Conservation (phyloP, 2,888 invertebrate species). For the Noctuana brunneofusca region DNA sequence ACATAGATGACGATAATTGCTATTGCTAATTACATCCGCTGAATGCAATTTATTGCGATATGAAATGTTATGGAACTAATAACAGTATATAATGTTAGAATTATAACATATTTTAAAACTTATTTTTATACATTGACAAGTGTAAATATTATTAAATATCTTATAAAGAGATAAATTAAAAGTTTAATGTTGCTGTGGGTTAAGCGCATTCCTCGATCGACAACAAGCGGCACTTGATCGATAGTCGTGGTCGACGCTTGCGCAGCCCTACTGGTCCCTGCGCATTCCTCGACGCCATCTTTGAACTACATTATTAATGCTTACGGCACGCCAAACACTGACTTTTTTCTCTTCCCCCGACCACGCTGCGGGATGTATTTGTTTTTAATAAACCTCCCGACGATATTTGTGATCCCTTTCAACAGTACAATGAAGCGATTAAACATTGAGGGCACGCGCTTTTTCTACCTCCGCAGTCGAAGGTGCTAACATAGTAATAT, state of each 20-base stretch:
- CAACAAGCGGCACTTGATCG: slow-evolving; percentile 14
- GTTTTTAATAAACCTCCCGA: slow-evolving; percentile 69
- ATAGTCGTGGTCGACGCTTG: slow-evolving; percentile 41
- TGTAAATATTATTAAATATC: neutral
- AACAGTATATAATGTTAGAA: slow-evolving; percentile 1
- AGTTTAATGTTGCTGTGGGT: neutral
- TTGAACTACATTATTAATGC: slow-evolving; percentile 81
- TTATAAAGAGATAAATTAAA: neutral
- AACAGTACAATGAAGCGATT: slow-evolving; percentile 33
- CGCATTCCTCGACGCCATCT: slow-evolving; percentile 79
- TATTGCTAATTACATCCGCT: slow-evolving; percentile 24
- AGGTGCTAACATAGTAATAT: slow-evolving; percentile 9
- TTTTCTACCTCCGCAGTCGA: slow-evolving; percentile 4
- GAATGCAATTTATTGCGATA: slow-evolving; percentile 16
- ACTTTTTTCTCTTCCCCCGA: slow-evolving; percentile 58
- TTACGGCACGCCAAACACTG: slow-evolving; percentile 65
- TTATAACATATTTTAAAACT: slow-evolving; percentile 1
- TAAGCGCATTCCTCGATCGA: slow-evolving; percentile 10
- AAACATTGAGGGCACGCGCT: slow-evolving; percentile 29
- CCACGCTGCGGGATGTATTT: slow-evolving; percentile 65
- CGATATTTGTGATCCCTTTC: slow-evolving; percentile 40
- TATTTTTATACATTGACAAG: neutral
- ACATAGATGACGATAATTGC: slow-evolving; percentile 12
- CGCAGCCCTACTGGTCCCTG: slow-evolving; percentile 61
- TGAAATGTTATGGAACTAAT: slow-evolving; percentile 8